Evolutionary conservation across 2,113 vertebrate genomes (phyloP).

Genomic region (Ictalurus punctatus): DNA sequence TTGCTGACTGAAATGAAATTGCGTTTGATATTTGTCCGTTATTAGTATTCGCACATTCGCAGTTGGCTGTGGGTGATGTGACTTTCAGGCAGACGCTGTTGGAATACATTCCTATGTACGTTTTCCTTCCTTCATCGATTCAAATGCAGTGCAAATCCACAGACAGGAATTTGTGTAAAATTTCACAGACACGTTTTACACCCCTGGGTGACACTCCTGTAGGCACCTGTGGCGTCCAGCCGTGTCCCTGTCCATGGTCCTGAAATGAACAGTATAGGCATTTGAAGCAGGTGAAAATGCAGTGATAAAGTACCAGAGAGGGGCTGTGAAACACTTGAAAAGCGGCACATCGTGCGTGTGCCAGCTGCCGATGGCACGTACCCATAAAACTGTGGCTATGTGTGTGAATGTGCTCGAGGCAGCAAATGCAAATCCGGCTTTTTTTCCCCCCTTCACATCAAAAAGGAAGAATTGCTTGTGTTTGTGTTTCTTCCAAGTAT

Average conservation of each 20-base stretch:
- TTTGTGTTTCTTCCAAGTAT: background rate
- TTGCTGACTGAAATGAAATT: constrained; percentile 29
- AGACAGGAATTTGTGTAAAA: background rate
- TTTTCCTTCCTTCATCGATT: background rate
- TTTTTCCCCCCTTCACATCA: background rate
- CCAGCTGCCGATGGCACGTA: constrained; percentile 24
- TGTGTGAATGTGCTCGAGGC: constrained; percentile 30
- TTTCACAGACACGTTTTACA: background rate
- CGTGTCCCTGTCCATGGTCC: constrained; percentile 56
- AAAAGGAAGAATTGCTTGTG: background rate
- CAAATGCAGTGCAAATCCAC: background rate
- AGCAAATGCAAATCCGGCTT: constrained; percentile 10
- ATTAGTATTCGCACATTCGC: background rate
- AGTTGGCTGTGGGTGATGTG: background rate
- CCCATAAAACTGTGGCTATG: constrained; percentile 17
- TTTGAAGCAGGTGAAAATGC: background rate
- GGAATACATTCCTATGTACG: background rate
- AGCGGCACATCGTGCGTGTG: background rate
- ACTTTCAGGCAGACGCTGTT: background rate
- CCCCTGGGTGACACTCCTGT: background rate
- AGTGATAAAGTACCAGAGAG: background rate
- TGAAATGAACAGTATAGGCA: constrained; percentile 27
- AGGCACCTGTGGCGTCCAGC: constrained; percentile 8
- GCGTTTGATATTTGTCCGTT: background rate
- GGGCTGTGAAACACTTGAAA: constrained; percentile 28